phyloP scores from a whole-genome alignment of 2,888 invertebrate genomes.

The Polia nebulosa region DNA sequence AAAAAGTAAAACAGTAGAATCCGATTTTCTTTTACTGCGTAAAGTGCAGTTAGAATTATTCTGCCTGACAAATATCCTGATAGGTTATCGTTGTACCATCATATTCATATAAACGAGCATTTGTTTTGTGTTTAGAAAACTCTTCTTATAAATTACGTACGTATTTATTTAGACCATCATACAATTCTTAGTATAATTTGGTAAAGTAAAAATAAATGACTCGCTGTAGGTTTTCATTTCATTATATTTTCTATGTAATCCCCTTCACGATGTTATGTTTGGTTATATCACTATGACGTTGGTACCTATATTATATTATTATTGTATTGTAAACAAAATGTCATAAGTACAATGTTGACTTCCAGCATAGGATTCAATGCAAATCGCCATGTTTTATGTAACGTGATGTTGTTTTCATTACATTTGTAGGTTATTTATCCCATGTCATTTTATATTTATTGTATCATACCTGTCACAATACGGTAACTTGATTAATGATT shows the following conservation, averaged over 20 bases:
- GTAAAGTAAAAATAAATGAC: conserved; percentile 32
- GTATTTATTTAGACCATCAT: background rate
- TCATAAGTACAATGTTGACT: conserved; percentile 11
- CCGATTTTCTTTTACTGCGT: too few relatives aligned
- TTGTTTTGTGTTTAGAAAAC: too few relatives aligned
- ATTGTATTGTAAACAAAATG: conserved; percentile 49
- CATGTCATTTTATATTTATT: conserved; percentile 10
- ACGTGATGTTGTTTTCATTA: conserved; percentile 25
- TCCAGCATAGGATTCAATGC: conserved; percentile 16
- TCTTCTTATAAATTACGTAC: too few relatives aligned
- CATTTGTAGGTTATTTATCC: conserved; percentile 26
- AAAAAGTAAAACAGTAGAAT: too few relatives aligned
- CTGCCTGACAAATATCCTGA: too few relatives aligned
- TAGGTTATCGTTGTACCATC: too few relatives aligned
- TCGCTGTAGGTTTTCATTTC: conserved; percentile 18
- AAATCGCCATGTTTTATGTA: conserved; percentile 32
- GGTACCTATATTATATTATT: background rate
- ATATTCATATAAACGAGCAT: too few relatives aligned
- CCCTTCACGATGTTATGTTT: conserved; percentile 15
- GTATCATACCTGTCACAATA: conserved; percentile 11
- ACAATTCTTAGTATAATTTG: conserved; percentile 13
- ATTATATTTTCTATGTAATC: conserved; percentile 32
- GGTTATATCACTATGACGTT: conserved; percentile 41
- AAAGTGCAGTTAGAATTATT: too few relatives aligned
- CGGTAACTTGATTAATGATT: conserved; percentile 5